Conservation (phyloP, 2,113 vertebrate genomes). For the Axis porcinus region DNA sequence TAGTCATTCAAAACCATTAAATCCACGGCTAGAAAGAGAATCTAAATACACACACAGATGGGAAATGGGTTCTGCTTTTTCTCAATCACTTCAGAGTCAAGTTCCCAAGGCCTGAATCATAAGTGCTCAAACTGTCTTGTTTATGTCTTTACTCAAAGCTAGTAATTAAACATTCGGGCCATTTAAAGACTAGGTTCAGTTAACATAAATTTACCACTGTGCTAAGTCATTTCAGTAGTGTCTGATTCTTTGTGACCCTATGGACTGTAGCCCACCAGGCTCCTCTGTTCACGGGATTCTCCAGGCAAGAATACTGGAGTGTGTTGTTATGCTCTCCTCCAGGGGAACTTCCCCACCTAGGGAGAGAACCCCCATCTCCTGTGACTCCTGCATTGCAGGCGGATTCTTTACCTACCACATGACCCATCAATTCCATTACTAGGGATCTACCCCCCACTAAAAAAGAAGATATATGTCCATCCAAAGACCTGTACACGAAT, state of each 20-base stretch:
- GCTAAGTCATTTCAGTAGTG: background rate
- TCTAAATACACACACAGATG: background rate
- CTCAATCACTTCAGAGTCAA: background rate
- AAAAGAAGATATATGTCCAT: background rate
- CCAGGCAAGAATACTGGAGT: background rate
- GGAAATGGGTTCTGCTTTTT: background rate
- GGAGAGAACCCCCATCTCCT: background rate
- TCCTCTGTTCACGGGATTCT: background rate
- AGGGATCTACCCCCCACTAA: background rate
- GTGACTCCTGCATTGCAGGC: background rate
- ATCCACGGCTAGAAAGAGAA: background rate
- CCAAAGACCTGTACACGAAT: background rate
- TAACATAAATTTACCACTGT: background rate
- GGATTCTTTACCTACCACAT: background rate
- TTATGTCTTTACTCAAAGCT: background rate
- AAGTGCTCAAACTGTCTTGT: background rate
- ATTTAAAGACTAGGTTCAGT: background rate
- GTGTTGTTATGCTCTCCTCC: background rate
- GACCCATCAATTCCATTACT: background rate
- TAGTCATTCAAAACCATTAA: background rate
- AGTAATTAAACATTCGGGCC: background rate
- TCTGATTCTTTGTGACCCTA: background rate
- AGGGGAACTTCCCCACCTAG: background rate
- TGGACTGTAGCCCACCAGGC: background rate
- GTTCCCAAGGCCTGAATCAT: background rate